Evolutionary conservation across 1,140 invertebrate genomes (phyloP), one percentile per base, ranked within the genome.

Genomic region (Zaprionus taronus): DNA sequence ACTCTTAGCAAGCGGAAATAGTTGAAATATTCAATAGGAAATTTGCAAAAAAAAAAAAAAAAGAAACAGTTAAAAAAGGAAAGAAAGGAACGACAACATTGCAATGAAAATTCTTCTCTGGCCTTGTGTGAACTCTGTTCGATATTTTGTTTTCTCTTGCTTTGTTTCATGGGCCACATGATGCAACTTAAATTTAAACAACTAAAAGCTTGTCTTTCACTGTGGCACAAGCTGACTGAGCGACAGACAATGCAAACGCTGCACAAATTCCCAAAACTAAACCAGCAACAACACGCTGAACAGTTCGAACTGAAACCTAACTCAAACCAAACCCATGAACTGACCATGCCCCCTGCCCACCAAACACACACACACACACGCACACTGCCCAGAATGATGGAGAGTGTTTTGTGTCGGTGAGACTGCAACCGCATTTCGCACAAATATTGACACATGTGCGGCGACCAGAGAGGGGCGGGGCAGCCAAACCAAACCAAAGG

Each of bases 401-500:
- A 89, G 84, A 81, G 78, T 89, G 83, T 63, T 89, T 87, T 87
- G 83, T 83, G 80, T 83, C 74, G 77, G 76, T 75, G 70, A 72
- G 84, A 89, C 81, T 83, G 81, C 84, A 82, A 72, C 84, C 84
- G 84, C 84, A 89, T 87, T 89, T 89, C 84, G 81, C 78, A 87
- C 84, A 87, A 87, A 87, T 87, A 89, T 87, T 87, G 84, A 89
- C 84, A 89, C 81, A 89, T 89, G 84, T 71, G 68, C 58, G 77
- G 61, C 68, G 34, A 17, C n/a, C 63, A 12, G 20, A 58, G 41
- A 14, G 28, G 55, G 31, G 24, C 63, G 17, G n/a, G 66, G 28
- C 62, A 47, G 17, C 57, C 31, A 77, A 53, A 55, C 57, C 57
- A 60, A 73, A 77, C 69, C 74, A 60, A 84, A 85, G 70, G 67